Evolutionary conservation across 2,888 invertebrate species (phyloP).

Genomic region (Lasioglossum malachurum): DNA sequence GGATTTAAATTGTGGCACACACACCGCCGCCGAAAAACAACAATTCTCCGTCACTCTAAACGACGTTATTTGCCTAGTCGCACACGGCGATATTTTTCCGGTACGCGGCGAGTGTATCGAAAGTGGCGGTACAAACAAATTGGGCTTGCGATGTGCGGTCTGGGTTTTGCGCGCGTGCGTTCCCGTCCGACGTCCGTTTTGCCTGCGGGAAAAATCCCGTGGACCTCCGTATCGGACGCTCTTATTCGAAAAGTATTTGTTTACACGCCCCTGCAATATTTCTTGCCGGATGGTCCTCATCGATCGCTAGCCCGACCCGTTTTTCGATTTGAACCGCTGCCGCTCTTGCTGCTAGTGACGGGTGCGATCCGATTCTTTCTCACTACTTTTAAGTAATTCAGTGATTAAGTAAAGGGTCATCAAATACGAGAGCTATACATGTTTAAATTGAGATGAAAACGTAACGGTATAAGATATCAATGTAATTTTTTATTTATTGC

Average conservation of each 20-base stretch:
- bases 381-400: neutral
- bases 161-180: slow-evolving; percentile 25
- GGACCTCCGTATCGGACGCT: slow-evolving; percentile 34
- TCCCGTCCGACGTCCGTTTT: slow-evolving; percentile 13
- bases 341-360: neutral
- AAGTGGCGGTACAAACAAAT: slow-evolving; percentile 56
- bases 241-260: slow-evolving; percentile 62
- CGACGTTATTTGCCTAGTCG: slow-evolving; percentile 55
- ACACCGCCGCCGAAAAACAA: slow-evolving; percentile 32
- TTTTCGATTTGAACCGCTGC: neutral
- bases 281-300: slow-evolving; percentile 37
- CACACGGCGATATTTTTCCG: slow-evolving; percentile 49
- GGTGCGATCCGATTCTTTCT: neutral
- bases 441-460: too few species aligned
- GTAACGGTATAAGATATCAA: too few species aligned
- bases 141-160: slow-evolving; percentile 25
- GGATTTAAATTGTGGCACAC: slow-evolving; percentile 25
- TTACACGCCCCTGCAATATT: slow-evolving; percentile 59
- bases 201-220: slow-evolving; percentile 21
- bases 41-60: slow-evolving; percentile 42
- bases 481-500: too few species aligned
- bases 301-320: slow-evolving; percentile 24
- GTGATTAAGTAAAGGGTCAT: neutral
- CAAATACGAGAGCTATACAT: neutral
- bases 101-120: slow-evolving; percentile 38